Percentiles rank a stretch among this genome's conserved stretches.
phyloP scores from a whole-genome alignment of 2,113 vertebrate species.

The Siphamia tubifer region DNA sequence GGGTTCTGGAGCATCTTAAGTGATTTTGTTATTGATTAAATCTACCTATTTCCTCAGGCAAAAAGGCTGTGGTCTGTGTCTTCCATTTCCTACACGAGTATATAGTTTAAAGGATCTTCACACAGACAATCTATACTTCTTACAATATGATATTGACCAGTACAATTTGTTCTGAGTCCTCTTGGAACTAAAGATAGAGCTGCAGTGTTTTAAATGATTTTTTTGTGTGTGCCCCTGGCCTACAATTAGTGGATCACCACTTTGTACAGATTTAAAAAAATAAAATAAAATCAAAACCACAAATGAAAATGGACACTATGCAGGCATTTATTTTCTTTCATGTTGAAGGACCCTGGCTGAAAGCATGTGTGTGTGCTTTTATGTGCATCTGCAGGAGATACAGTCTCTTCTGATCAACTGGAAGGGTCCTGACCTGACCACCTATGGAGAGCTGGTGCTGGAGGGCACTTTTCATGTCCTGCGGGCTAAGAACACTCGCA shows the following conservation, averaged over 20 bases:
- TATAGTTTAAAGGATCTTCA: neutral
- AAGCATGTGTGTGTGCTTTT: neutral
- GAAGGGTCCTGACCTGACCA: constrained; percentile 94
- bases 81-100: neutral
- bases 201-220: neutral
- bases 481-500: constrained; percentile 88
- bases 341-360: neutral
- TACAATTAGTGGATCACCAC: too few relatives aligned
- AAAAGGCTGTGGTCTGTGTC: neutral
- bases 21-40: neutral
- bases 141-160: neutral
- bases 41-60: neutral
- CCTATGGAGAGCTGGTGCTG: constrained; percentile 91
- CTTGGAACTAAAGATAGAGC: neutral
- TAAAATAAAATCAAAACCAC: neutral
- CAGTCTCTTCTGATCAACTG: constrained; percentile 95
- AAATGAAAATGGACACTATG: neutral
- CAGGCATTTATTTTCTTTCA: neutral
- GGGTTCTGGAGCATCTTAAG: neutral
- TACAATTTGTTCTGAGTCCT: neutral
- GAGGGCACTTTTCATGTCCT: constrained; percentile 94
- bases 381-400: constrained; percentile 85
- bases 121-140: neutral
- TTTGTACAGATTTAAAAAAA: neutral
- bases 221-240: too few relatives aligned